Evolutionary conservation across 2,797 vertebrate species (phyloP).

Genomic region (Labeo calbasu): DNA sequence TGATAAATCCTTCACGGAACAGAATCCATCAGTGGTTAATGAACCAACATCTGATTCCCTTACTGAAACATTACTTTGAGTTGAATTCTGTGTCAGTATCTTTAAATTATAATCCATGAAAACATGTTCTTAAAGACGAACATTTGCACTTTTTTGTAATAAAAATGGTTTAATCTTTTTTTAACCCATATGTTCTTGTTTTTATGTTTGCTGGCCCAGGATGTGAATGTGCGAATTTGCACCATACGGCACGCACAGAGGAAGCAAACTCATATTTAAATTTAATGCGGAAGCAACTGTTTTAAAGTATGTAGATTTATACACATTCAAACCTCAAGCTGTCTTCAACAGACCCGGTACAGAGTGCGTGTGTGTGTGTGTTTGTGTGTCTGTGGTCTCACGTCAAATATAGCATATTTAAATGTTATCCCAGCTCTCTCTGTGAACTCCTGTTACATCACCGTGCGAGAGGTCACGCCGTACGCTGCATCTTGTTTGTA

Average conservation of each 20-base stretch:
- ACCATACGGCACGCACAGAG: conserved; percentile 19
- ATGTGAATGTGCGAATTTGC: background rate
- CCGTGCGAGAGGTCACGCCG: conserved; percentile 28
- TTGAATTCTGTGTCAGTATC: background rate
- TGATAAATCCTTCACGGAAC: background rate
- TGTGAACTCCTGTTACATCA: conserved; percentile 45
- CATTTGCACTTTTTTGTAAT: background rate
- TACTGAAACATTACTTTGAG: background rate
- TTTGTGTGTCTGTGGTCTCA: conserved; percentile 3
- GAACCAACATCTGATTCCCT: background rate
- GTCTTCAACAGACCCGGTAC: background rate
- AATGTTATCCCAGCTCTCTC: conserved; percentile 35
- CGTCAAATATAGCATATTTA: conserved; percentile 38
- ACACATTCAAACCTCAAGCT: conserved; percentile 28
- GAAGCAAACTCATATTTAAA: conserved; percentile 33
- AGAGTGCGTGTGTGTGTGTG: background rate
- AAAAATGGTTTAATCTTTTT: background rate
- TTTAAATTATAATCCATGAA: background rate
- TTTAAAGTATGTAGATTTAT: conserved; percentile 29
- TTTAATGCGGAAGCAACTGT: conserved; percentile 24
- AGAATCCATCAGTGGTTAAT: background rate
- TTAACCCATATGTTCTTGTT: conserved; percentile 14
- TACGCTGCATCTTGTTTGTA: conserved; percentile 45
- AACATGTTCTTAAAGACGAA: background rate
- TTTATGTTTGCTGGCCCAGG: background rate